Conservation (phyloP, 2,888 invertebrate species). For the Ellobium chinense region DNA sequence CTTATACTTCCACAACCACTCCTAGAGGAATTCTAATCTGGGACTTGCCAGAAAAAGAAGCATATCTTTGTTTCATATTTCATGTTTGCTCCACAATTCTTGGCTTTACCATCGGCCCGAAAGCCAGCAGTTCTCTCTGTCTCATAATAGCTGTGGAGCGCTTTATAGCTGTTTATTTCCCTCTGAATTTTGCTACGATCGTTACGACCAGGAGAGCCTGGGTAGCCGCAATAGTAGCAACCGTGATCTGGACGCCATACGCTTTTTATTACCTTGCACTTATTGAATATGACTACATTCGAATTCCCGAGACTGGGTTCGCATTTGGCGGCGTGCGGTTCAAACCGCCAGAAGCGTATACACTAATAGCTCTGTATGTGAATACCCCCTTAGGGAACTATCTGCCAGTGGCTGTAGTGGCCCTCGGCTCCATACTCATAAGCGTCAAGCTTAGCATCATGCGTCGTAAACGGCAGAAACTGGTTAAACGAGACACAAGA, state of each 20-base stretch:
- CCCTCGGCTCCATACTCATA: background rate
- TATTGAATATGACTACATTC: background rate
- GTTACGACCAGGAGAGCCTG: slow-evolving; percentile 1
- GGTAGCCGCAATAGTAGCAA: background rate
- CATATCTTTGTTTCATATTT: background rate
- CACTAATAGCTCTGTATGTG: background rate
- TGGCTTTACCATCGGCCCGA: background rate
- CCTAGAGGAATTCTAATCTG: background rate
- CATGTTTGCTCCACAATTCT: background rate
- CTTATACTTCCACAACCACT: background rate
- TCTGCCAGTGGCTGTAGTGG: background rate
- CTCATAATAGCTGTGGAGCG: background rate
- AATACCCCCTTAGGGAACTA: background rate
- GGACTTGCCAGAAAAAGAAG: background rate
- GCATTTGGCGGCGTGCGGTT: background rate
- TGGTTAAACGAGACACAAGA: background rate
- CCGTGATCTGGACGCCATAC: background rate
- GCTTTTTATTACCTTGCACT: background rate
- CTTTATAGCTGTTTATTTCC: slow-evolving; percentile 6
- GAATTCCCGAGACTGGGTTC: no score
- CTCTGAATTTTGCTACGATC: slow-evolving; percentile 1
- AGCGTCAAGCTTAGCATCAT: background rate
- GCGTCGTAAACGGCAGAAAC: background rate
- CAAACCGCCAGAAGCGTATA: background rate
- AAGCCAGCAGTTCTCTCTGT: background rate